phyloP scores from a whole-genome alignment of 1,140 invertebrate genomes.

The Danaus plexippus region DNA sequence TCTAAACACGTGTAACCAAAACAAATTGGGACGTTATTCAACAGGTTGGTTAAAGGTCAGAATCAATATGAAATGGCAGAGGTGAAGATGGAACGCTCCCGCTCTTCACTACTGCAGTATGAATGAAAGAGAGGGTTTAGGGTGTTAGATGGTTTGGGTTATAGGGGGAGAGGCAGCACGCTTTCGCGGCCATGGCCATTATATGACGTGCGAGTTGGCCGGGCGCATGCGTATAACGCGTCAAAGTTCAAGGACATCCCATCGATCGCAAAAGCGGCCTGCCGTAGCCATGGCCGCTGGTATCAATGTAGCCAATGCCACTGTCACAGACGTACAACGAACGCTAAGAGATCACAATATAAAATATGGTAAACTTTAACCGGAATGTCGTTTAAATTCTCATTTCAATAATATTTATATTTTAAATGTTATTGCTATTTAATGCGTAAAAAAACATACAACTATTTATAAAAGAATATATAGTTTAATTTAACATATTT shows the following conservation, averaged over 20 bases:
- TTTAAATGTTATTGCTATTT: no score
- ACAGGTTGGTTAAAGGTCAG: conserved; percentile 49
- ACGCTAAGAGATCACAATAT: conserved; percentile 18
- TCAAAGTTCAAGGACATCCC: conserved; percentile 52
- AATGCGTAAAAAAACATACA: no score
- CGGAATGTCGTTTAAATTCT: no score
- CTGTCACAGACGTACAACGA: conserved; percentile 38
- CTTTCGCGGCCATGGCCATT: conserved; percentile 56
- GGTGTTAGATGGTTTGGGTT: conserved; percentile 14
- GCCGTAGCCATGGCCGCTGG: conserved; percentile 41
- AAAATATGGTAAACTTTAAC: background rate
- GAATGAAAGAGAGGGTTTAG: conserved; percentile 39
- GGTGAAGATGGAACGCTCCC: conserved; percentile 35
- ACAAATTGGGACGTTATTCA: conserved; percentile 18
- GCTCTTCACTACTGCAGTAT: conserved; percentile 26
- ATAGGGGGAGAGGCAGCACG: conserved; percentile 24
- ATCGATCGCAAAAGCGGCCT: conserved; percentile 49
- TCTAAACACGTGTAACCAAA: no score
- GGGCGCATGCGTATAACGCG: conserved; percentile 41
- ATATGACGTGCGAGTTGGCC: conserved; percentile 44
- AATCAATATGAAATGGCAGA: conserved; percentile 59
- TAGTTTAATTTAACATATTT: no score
- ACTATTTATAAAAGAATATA: no score
- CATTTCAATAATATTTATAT: no score
- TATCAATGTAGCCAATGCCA: conserved; percentile 37